Percentiles rank a stretch among this genome's conserved stretches.
Conservation (phyloP, 2,113 vertebrate species). For the Pterocles gutturalis region DNA sequence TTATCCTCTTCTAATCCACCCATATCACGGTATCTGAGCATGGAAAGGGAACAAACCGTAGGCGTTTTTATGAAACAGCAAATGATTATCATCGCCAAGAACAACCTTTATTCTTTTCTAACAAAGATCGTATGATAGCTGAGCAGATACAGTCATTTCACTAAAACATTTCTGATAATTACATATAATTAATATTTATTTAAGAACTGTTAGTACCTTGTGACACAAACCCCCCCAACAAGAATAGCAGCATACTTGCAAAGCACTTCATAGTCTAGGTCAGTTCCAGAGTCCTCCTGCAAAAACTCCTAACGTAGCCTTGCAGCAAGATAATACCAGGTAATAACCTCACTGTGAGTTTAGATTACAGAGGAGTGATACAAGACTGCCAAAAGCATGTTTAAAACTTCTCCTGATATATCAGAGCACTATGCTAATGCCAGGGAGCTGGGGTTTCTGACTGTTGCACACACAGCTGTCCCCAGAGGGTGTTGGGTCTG, state of each 20-base stretch:
- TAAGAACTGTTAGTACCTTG: conserved; percentile 12
- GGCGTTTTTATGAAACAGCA: neutral
- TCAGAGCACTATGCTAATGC: neutral
- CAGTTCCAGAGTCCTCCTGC: neutral
- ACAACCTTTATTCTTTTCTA: conserved; percentile 42
- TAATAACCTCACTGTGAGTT: neutral
- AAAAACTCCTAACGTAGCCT: neutral
- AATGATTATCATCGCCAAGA: conserved; percentile 21
- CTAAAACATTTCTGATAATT: conserved; percentile 21
- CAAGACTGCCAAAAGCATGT: neutral
- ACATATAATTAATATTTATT: conserved; percentile 18
- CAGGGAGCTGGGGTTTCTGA: neutral
- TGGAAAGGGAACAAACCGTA: neutral
- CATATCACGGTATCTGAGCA: neutral
- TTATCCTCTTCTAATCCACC: neutral
- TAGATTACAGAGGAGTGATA: neutral
- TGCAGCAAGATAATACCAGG: neutral
- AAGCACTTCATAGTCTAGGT: neutral
- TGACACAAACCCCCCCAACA: neutral
- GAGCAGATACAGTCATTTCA: conserved; percentile 9
- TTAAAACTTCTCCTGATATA: neutral
- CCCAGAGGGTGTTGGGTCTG: neutral
- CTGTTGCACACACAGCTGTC: neutral
- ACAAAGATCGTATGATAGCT: neutral
- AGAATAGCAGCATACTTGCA: neutral